Evolutionary conservation across 2,797 vertebrate genomes (phyloP), one percentile per base, ranked within the genome.

Genomic region (Thunnus albacares): DNA sequence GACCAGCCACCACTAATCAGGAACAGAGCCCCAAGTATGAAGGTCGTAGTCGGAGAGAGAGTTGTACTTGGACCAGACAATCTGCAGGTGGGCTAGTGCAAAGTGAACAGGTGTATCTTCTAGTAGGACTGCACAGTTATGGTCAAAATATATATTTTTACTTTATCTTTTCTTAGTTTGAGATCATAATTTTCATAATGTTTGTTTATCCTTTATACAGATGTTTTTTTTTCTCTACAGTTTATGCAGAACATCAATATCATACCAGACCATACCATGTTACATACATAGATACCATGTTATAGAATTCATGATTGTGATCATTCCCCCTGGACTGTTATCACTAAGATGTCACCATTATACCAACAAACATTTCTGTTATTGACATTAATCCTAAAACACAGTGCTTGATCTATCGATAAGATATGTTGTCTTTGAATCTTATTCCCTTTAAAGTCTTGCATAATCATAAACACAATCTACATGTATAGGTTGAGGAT

Each of bases 1-100:
- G 97, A 99, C 81, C 96, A 96, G 6, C 88, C 95, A 3, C 97
- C 97, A 1, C 94, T 96, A 63, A 33, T 97, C 74, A 96, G 96
- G 93, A 96, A 95, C 69, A 96, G 94, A 94, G 67, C 87, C 3
- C 95, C 96, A 0, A 86, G 87, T 63, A 64, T 97, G 89, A 95
- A 95, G 86, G 93, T 98, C 5, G 91, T 97, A 3, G 96, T 97
- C 61, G 98, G 97, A 33, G 93, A 95, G 81, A 92, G 81, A 1
- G 90, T 95, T 5, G 24, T 95, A 12, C 78, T 99, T 7, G 95
- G 96, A 41, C 90, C 96, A 22, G 94, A 96, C 80, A 93, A 93
- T 73, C 94, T 99, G 70, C 96, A 96, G 89, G 94, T 94, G 82
- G 45, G 80, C 22, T 1, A n/a, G 2, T 41, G 18, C 11, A 20